Conservation (phyloP, 92 coral and sea anemone species). For the Montipora capitata region DNA sequence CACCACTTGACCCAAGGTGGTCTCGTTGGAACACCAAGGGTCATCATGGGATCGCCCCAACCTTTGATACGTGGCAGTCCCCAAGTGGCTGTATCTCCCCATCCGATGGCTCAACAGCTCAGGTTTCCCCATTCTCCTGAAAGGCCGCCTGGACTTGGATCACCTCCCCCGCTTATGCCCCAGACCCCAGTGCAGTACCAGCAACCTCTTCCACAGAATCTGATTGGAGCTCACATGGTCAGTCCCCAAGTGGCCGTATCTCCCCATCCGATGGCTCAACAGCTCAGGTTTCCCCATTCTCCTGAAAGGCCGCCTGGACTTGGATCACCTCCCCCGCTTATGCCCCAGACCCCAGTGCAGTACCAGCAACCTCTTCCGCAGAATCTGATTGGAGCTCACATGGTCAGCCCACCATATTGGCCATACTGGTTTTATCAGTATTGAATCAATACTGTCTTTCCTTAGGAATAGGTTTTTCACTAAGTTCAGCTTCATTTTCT, state of each 20-base stretch:
- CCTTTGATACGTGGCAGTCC: background rate
- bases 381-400: conserved; percentile 66
- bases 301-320: conserved; percentile 6
- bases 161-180: conserved; percentile 31
- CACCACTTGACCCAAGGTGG: background rate
- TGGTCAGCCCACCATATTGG: conserved; percentile 81
- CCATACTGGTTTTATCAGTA: conserved; percentile 43
- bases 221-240: conserved; percentile 82
- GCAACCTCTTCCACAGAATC: conserved; percentile 33
- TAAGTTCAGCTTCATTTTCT: background rate
- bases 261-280: conserved; percentile 26
- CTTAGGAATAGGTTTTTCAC: background rate
- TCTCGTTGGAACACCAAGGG: background rate
- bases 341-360: conserved; percentile 32
- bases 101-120: conserved; percentile 17
- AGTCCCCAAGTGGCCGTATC: conserved; percentile 19
- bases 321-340: conserved; percentile 36
- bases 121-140: conserved; percentile 10
- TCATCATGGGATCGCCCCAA: background rate
- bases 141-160: conserved; percentile 12
- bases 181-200: conserved; percentile 34
- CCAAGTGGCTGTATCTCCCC: background rate
- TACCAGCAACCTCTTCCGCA: conserved; percentile 27
- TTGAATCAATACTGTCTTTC: background rate
- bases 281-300: conserved; percentile 3